Evolutionary conservation across 2,113 vertebrate species (phyloP).

Genomic region (Catharus minimus): DNA sequence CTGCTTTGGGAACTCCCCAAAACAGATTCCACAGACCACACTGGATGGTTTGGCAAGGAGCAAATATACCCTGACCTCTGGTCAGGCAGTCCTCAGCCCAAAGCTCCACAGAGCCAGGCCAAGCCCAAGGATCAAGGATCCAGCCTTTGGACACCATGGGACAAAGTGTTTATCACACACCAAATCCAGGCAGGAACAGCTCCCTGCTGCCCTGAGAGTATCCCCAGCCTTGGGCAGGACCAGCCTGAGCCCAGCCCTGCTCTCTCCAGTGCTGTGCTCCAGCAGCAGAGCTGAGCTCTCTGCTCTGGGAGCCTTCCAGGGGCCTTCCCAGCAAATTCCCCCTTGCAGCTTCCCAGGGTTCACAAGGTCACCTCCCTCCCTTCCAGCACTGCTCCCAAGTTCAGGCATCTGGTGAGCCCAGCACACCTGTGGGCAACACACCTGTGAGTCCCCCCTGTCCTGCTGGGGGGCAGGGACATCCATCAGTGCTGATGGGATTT

Average conservation of each 20-base stretch:
- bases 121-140: background rate
- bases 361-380: background rate
- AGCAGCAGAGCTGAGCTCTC: background rate
- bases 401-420: background rate
- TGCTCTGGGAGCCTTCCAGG: fast-evolving
- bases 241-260: background rate
- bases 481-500: background rate
- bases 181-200: background rate
- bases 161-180: background rate
- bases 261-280: background rate
- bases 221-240: background rate
- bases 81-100: background rate
- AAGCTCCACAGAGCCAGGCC: background rate
- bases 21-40: background rate
- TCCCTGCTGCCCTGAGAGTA: background rate
- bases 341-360: background rate
- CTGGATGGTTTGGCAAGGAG: background rate
- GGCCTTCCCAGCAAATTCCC: background rate
- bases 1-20: background rate
- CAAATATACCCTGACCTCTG: fast-evolving
- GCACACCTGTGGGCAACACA: background rate
- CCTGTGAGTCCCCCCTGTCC: background rate
- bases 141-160: background rate
- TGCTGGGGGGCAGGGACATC: background rate
- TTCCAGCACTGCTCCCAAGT: background rate